Percentiles rank a stretch among this genome's conserved stretches.
Conservation (phyloP, 2,113 vertebrate species). For the Silurus glanis region DNA sequence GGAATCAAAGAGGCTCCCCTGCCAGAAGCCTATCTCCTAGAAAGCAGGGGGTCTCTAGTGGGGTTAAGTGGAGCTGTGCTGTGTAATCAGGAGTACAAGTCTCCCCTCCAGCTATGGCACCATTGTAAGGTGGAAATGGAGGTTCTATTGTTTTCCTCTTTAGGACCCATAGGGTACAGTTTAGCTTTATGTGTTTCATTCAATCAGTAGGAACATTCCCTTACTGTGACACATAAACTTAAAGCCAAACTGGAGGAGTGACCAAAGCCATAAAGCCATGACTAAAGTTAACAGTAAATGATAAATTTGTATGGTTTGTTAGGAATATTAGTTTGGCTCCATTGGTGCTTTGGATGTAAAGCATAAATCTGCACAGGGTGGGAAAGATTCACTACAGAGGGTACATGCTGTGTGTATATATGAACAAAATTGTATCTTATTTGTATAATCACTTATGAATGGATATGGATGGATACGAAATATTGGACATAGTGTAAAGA, state of each 20-base stretch:
- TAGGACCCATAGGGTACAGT: conserved; percentile 13
- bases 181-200: conserved; percentile 36
- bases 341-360: not conserved
- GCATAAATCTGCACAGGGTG: not conserved
- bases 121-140: conserved; percentile 48
- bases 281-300: not conserved
- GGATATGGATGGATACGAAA: not conserved
- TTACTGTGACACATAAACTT: not conserved
- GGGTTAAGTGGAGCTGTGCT: conserved; percentile 75
- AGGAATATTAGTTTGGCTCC: not conserved
- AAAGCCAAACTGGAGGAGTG: not conserved
- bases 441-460: not conserved
- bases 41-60: conserved; percentile 72
- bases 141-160: conserved; percentile 51
- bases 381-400: not conserved
- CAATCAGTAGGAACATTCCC: conserved; percentile 13
- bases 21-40: conserved; percentile 72
- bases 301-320: not conserved
- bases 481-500: not conserved
- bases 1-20: conserved; percentile 69
- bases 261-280: not conserved
- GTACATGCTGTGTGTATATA: not conserved
- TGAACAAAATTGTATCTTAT: not conserved
- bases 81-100: conserved; percentile 62
- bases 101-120: conserved; percentile 65